Evolutionary conservation across 2,888 invertebrate genomes (phyloP).

Genomic region (Erebia aethiops): DNA sequence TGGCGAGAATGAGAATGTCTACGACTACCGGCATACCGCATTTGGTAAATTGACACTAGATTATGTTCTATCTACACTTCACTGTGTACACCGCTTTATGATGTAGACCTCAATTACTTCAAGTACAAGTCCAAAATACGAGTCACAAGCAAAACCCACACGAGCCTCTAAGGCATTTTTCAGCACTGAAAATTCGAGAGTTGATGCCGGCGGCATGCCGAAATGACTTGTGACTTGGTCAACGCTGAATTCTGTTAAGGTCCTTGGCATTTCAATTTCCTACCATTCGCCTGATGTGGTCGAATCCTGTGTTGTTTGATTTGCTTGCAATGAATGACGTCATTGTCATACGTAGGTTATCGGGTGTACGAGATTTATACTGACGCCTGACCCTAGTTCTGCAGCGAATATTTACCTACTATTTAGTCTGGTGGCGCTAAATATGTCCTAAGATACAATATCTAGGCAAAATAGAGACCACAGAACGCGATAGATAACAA

Average conservation of each 20-base stretch:
- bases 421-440: slow-evolving; percentile 26
- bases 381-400: slow-evolving; percentile 41
- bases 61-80: slow-evolving; percentile 21
- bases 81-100: slow-evolving; percentile 10
- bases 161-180: too few relatives aligned
- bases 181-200: too few relatives aligned
- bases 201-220: too few relatives aligned
- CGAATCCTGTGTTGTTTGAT: too few relatives aligned
- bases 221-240: too few relatives aligned
- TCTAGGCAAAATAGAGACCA: slow-evolving; percentile 7
- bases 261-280: too few relatives aligned
- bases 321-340: slow-evolving; percentile 37
- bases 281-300: too few relatives aligned
- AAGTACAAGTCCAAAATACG: background rate
- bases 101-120: background rate
- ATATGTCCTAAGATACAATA: slow-evolving; percentile 23
- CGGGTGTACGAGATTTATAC: slow-evolving; percentile 41
- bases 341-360: slow-evolving; percentile 45
- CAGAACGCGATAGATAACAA: background rate
- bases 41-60: slow-evolving; percentile 33
- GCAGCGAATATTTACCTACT: slow-evolving; percentile 26
- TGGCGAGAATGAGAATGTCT: slow-evolving; percentile 65
- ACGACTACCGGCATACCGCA: slow-evolving; percentile 38
- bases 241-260: too few relatives aligned
- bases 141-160: too few relatives aligned